phyloP scores from a whole-genome alignment of 2,113 vertebrate species.

The Forbesichthys papilliferus region DNA sequence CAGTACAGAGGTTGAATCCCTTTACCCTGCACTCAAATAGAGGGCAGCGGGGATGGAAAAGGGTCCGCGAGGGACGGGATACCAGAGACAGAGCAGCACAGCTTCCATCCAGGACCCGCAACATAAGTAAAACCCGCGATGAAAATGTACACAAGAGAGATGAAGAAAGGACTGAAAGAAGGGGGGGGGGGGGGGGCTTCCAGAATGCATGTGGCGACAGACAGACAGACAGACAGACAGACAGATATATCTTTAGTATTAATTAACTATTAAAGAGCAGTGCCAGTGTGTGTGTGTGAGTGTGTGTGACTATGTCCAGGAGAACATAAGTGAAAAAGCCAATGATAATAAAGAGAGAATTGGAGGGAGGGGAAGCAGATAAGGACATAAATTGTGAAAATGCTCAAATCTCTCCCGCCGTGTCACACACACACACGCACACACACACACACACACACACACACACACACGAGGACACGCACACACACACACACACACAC shows the following conservation, averaged over 20 bases:
- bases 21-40: conserved; percentile 13
- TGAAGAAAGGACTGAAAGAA: conserved; percentile 16
- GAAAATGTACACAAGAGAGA: too few relatives aligned
- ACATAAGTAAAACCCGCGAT: conserved; percentile 52
- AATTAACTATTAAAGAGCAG: conserved; percentile 11
- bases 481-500: background rate
- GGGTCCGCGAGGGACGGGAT: conserved; percentile 19
- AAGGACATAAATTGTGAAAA: background rate
- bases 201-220: too few relatives aligned
- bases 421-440: background rate
- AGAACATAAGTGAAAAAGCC: background rate
- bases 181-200: background rate
- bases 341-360: conserved; percentile 1
- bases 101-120: conserved; percentile 63
- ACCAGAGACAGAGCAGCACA: conserved; percentile 46
- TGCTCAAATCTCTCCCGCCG: background rate
- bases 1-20: conserved; percentile 48
- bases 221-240: too few relatives aligned
- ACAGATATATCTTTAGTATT: background rate
- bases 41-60: conserved; percentile 25
- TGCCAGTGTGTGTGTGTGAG: conserved; percentile 4
- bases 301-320: background rate
- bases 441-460: background rate
- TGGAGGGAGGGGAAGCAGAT: background rate
- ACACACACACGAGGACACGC: conserved; percentile 39